Conservation (phyloP, 2,797 vertebrate genomes). For the Lithobates pipiens region DNA sequence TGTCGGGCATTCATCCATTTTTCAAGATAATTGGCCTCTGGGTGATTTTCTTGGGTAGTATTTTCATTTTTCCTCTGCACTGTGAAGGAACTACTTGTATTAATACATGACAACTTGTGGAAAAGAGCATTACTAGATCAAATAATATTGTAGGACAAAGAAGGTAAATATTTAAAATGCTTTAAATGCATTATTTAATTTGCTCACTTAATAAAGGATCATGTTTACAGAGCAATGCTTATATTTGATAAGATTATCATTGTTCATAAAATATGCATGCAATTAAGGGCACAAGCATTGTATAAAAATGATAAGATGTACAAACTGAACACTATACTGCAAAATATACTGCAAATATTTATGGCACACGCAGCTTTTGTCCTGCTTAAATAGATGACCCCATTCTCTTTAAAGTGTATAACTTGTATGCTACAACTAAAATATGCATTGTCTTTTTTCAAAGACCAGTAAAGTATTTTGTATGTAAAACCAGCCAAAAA, state of each 20-base stretch:
- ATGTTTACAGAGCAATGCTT: neutral
- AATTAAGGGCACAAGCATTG: neutral
- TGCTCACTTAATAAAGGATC: neutral
- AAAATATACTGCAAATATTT: neutral
- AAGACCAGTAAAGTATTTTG: too few species aligned
- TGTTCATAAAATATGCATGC: neutral
- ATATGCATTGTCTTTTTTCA: too few species aligned
- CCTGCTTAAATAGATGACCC: too few species aligned
- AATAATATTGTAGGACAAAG: neutral
- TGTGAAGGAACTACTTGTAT: neutral
- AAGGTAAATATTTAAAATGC: neutral
- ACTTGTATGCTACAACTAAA: too few species aligned
- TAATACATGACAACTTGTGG: conserved; percentile 12
- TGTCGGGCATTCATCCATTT: neutral
- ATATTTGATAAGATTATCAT: conserved; percentile 14
- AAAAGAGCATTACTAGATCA: neutral
- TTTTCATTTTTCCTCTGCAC: neutral
- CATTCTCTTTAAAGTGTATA: too few species aligned
- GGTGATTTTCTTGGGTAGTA: neutral
- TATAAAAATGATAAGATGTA: neutral
- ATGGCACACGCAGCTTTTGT: neutral
- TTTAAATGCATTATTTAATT: neutral
- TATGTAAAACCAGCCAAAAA: too few species aligned
- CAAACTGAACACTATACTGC: neutral
- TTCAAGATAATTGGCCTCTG: conserved; percentile 3